Percentiles rank a stretch among this genome's conserved stretches.
These are phyloP conservation scores for Palaemon carinicauda DNA, from an alignment of 1,140 invertebrate species.

Conservation along the genomic window DNA sequence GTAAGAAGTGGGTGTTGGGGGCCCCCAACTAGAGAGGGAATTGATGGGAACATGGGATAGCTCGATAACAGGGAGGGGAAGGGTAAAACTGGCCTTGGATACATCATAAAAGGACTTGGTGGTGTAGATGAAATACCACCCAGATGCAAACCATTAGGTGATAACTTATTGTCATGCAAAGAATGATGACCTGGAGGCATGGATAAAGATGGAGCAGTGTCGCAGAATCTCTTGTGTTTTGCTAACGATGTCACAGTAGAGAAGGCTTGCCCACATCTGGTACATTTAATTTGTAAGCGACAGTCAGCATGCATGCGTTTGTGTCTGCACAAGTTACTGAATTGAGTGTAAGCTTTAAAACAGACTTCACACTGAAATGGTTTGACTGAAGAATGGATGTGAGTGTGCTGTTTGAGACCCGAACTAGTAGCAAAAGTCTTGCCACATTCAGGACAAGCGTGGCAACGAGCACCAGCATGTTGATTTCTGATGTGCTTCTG, in stretches of 20 bases:
- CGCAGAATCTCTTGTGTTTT: slow-evolving; percentile 72
- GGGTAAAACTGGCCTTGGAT: slow-evolving; percentile 50
- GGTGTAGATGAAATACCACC: slow-evolving; percentile 61
- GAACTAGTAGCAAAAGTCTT: slow-evolving; percentile 98
- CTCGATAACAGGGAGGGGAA: slow-evolving; percentile 55
- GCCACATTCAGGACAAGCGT: slow-evolving; percentile 96
- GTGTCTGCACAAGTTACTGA: slow-evolving; percentile 98
- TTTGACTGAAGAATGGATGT: slow-evolving; percentile 98
- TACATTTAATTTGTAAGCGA: slow-evolving; percentile 87
- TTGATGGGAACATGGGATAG: slow-evolving; percentile 52
- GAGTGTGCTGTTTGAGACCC: slow-evolving; percentile 98
- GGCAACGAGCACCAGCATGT: slow-evolving; percentile 90
- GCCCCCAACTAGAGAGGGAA: slow-evolving; percentile 50
- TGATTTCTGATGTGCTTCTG: slow-evolving; percentile 94
- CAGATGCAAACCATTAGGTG: slow-evolving; percentile 79
- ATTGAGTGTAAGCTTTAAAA: slow-evolving; percentile 97
- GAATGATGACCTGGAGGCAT: slow-evolving; percentile 73
- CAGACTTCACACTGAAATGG: slow-evolving; percentile 94
- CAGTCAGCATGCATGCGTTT: slow-evolving; percentile 97
- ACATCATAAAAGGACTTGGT: slow-evolving; percentile 62
- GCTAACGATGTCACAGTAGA: slow-evolving; percentile 80
- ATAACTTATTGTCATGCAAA: slow-evolving; percentile 63
- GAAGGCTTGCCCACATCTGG: slow-evolving; percentile 91
- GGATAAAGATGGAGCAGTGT: slow-evolving; percentile 67
- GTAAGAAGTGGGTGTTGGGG: slow-evolving; percentile 56